Percentiles rank a stretch among this genome's conserved stretches.
Conservation (phyloP, 2,797 vertebrate genomes). For the Rallus crepitans region DNA sequence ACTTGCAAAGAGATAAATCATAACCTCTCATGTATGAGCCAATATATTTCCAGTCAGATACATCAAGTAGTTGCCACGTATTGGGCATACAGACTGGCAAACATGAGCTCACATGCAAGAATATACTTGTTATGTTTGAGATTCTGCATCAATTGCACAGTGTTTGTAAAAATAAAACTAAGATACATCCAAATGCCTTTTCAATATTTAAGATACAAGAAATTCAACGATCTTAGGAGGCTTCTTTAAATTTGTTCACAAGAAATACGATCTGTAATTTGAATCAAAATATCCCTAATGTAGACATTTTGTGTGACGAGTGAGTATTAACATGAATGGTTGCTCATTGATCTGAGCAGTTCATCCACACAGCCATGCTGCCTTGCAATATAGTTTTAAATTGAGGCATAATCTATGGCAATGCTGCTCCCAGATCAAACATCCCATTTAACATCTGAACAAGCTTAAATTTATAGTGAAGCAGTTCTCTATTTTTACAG, state of each 20-base stretch:
- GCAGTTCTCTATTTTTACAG: not conserved
- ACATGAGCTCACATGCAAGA: not conserved
- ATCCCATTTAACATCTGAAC: not conserved
- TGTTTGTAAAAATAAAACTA: not conserved
- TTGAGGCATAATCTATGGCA: not conserved
- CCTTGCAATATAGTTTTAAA: not conserved
- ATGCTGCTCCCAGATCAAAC: not conserved
- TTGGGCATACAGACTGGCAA: not conserved
- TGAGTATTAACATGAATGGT: fast-evolving
- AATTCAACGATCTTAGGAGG: not conserved
- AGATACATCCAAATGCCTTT: not conserved
- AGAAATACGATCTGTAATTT: not conserved
- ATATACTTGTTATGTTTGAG: not conserved
- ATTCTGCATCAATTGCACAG: not conserved
- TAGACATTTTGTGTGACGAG: not conserved
- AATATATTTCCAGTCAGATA: not conserved
- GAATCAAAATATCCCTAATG: not conserved
- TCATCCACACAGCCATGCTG: not conserved
- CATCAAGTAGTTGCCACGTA: not conserved
- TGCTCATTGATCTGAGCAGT: not conserved
- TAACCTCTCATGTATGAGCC: not conserved
- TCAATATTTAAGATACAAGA: not conserved
- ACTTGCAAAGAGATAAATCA: not conserved
- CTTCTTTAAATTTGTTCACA: not conserved
- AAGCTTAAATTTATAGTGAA: not conserved